Percentiles rank a stretch among this genome's conserved stretches.
These are phyloP conservation scores for Vireo altiloquus DNA, from an alignment of 2,113 vertebrate species.

Conservation along the genomic window DNA sequence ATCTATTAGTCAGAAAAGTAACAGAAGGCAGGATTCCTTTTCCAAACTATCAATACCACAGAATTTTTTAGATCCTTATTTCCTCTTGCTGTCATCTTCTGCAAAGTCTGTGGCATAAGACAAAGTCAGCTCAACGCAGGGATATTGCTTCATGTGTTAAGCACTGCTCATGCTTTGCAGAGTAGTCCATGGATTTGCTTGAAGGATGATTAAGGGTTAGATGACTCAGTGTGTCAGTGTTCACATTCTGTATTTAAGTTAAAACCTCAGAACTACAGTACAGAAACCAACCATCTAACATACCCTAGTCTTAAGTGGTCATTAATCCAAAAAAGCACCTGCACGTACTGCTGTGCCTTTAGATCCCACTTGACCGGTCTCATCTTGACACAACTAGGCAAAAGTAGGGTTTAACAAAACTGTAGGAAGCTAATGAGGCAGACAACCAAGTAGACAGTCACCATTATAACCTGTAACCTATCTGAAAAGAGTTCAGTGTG, in stretches of 20 bases:
- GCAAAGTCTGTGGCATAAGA: neutral
- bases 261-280: neutral
- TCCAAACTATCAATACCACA: neutral
- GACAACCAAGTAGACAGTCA: neutral
- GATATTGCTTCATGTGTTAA: neutral
- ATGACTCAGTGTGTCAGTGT: neutral
- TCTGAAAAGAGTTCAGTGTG: neutral
- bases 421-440: neutral
- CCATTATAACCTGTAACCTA: neutral
- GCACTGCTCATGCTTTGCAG: neutral
- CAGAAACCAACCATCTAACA: neutral
- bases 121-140: neutral
- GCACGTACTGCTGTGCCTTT: neutral
- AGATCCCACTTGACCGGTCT: neutral
- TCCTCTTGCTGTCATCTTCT: neutral
- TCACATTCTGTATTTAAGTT: neutral
- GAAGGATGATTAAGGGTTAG: neutral
- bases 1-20: neutral
- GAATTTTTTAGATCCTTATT: neutral
- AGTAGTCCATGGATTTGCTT: neutral
- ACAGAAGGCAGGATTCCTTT: neutral
- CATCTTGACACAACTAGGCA: neutral
- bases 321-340: neutral
- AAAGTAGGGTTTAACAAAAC: neutral
- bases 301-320: neutral